Evolutionary conservation across 2,888 invertebrate genomes (phyloP).

Genomic region (Caradrina kadenii): DNA sequence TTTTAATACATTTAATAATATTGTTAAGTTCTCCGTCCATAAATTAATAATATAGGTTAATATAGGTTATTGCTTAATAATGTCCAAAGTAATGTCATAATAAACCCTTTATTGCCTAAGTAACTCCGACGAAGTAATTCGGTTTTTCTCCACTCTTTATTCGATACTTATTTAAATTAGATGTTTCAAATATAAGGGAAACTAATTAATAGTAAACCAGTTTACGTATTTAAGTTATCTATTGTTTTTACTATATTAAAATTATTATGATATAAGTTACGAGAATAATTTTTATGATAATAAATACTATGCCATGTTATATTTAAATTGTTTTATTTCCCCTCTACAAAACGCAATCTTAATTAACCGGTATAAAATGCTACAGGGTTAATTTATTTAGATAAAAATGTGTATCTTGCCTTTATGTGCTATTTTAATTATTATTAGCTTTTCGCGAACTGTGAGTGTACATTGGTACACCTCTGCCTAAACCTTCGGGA

Average conservation of each 20-base stretch:
- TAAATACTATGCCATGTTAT: constrained; percentile 85
- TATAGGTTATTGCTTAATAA: constrained; percentile 42
- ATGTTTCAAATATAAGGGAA: constrained; percentile 2
- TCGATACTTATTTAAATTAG: neutral
- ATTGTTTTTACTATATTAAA: constrained; percentile 58
- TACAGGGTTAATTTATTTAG: constrained; percentile 10
- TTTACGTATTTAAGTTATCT: constrained; percentile 42
- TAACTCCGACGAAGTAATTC: constrained; percentile 5
- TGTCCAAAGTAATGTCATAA: constrained; percentile 88
- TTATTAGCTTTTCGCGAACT: too few species aligned
- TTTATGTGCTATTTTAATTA: constrained; percentile 9
- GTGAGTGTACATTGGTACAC: too few species aligned
- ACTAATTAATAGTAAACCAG: constrained; percentile 30
- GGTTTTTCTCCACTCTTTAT: constrained; percentile 14
- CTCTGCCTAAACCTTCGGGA: too few species aligned
- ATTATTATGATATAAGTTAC: constrained; percentile 57
- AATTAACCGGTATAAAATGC: constrained; percentile 7
- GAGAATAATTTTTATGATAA: constrained; percentile 77
- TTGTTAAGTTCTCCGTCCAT: constrained; percentile 36
- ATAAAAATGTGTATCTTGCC: constrained; percentile 31
- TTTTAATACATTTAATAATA: constrained; percentile 7
- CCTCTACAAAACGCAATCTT: neutral
- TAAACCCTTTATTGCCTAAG: constrained; percentile 62
- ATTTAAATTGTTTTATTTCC: constrained; percentile 50
- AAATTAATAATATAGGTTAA: constrained; percentile 32